A percentile compares a stretch with the other conserved stretches of the same genome.
Conservation (phyloP, 1,140 invertebrate genomes). For the Polypedilum pembai region DNA sequence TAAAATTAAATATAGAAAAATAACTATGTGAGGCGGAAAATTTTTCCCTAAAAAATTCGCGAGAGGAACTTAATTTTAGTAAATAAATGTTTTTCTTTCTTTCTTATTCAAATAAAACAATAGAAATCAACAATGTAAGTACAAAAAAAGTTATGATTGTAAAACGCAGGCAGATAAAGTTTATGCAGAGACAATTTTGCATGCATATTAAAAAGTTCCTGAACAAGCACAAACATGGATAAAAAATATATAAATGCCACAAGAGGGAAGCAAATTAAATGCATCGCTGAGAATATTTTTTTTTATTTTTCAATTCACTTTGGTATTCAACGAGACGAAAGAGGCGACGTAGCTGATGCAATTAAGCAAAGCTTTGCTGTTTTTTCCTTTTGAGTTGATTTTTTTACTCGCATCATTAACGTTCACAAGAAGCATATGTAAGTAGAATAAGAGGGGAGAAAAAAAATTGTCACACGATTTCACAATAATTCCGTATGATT, state of each 20-base stretch:
- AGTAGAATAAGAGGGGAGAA: background rate
- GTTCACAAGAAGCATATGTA: no score
- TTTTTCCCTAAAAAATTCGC: background rate
- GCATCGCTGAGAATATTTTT: background rate
- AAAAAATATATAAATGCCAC: background rate
- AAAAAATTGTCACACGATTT: conserved; percentile 12
- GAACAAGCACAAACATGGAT: conserved; percentile 10
- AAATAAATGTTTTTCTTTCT: no score
- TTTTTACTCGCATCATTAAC: no score
- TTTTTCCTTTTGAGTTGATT: background rate
- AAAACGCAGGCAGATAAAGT: background rate
- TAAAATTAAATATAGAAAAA: background rate
- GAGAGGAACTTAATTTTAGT: no score
- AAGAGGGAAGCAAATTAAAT: background rate
- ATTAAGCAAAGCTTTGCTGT: background rate
- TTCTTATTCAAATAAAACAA: no score
- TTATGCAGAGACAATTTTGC: background rate
- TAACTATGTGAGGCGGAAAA: background rate
- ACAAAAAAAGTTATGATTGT: no score
- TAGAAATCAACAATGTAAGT: no score
- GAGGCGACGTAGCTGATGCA: background rate
- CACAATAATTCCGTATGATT: conserved; percentile 7
- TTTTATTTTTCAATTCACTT: background rate
- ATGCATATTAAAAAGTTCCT: background rate
- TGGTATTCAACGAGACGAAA: background rate